Percentiles rank a stretch among this genome's conserved stretches.
Conservation (phyloP, 1,140 invertebrate species). For the Drosophila oshimai region DNA sequence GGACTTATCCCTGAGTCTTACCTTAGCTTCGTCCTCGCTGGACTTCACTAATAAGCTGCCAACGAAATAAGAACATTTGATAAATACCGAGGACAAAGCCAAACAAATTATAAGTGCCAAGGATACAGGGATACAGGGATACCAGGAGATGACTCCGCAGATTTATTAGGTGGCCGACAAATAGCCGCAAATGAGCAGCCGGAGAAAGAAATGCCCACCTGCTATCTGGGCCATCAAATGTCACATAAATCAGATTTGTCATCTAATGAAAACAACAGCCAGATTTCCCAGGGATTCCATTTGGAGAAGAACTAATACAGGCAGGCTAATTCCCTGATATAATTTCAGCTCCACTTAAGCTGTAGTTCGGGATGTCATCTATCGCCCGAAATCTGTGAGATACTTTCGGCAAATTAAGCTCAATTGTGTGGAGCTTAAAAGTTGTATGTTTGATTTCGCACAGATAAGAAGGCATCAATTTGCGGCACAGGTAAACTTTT, state of each 20-base stretch:
- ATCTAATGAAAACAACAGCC: slow-evolving; percentile 51
- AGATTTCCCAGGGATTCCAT: background rate
- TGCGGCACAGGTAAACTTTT: slow-evolving; percentile 71
- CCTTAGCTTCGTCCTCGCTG: slow-evolving; percentile 2
- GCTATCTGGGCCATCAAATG: slow-evolving; percentile 66
- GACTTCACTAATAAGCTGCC: slow-evolving; percentile 71
- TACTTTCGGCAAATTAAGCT: slow-evolving; percentile 61
- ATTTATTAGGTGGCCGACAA: slow-evolving; percentile 46
- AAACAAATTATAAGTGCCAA: slow-evolving; percentile 65
- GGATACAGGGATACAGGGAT: slow-evolving; percentile 16
- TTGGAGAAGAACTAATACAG: slow-evolving; percentile 31
- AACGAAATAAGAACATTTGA: slow-evolving; percentile 70
- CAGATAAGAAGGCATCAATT: slow-evolving; percentile 74
- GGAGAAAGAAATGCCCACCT: slow-evolving; percentile 34
- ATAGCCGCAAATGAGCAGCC: slow-evolving; percentile 28
- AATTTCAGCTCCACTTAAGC: slow-evolving; percentile 42
- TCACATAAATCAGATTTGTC: slow-evolving; percentile 80
- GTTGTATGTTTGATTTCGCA: slow-evolving; percentile 74
- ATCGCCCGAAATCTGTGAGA: slow-evolving; percentile 1
- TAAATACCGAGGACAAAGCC: slow-evolving; percentile 70
- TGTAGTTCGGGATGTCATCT: slow-evolving; percentile 16
- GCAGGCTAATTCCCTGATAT: slow-evolving; percentile 34
- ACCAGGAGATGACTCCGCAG: slow-evolving; percentile 35
- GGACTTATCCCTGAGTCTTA: slow-evolving; percentile 53
- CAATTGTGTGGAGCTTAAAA: slow-evolving; percentile 76